Percentiles rank a stretch among this genome's conserved stretches.
These are phyloP conservation scores for Aurelia sp. DNA, from an alignment of 30 jellyfish, hydroid and myxozoan genomes.

Conservation along the genomic window DNA sequence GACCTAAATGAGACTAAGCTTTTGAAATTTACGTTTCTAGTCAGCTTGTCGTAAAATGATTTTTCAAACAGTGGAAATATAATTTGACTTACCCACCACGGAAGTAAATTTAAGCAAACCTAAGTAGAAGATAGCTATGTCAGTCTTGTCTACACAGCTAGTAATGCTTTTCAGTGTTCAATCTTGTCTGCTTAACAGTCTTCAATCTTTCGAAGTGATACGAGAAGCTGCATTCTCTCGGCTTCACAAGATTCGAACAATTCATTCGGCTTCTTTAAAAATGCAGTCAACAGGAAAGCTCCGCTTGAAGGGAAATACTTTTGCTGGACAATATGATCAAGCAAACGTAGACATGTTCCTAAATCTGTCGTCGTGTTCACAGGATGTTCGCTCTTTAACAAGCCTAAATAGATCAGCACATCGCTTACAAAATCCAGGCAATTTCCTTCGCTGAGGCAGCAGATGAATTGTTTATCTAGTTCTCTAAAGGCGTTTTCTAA, in stretches of 20 bases:
- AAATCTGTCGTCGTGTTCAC: constrained; percentile 33
- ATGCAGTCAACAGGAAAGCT: constrained; percentile 26
- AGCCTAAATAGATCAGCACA: constrained; percentile 49
- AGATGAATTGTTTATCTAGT: constrained; percentile 33
- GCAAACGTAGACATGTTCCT: constrained; percentile 22
- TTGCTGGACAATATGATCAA: constrained; percentile 34
- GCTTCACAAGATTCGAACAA: not conserved
- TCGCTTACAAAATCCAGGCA: constrained; percentile 59
- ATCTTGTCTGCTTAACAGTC: not conserved
- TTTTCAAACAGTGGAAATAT: no score
- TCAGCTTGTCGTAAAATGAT: no score
- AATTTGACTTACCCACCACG: no score
- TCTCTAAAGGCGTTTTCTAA: constrained; percentile 17
- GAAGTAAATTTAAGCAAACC: no score
- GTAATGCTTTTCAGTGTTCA: not conserved
- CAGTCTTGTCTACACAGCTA: no score
- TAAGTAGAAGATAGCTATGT: no score
- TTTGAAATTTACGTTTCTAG: no score
- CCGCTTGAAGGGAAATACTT: constrained; percentile 37
- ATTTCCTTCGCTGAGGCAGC: constrained; percentile 26
- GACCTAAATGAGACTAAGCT: no score
- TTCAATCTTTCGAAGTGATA: not conserved
- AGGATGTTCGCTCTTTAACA: constrained; percentile 60
- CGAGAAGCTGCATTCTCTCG: constrained; percentile 6
- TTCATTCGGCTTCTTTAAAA: constrained; percentile 21